Conservation (phyloP, 2,888 invertebrate genomes). For the Machimus atricapillus region DNA sequence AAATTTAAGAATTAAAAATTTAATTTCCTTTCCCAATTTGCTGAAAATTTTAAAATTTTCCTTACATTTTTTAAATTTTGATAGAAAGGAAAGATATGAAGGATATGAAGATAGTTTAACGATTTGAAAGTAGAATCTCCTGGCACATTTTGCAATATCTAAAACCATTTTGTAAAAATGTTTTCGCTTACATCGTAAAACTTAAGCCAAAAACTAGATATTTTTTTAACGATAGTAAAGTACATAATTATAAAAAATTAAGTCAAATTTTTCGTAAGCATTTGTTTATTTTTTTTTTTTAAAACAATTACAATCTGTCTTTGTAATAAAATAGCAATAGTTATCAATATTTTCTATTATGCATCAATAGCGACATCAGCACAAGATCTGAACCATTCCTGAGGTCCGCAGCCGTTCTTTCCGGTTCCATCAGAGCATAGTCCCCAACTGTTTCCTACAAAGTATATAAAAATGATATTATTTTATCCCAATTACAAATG, state of each 20-base stretch:
- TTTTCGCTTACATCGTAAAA: no score
- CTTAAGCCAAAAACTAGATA: no score
- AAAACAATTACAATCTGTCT: neutral
- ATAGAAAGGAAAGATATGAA: no score
- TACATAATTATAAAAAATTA: no score
- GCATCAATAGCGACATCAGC: conserved; percentile 56
- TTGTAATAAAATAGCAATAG: neutral
- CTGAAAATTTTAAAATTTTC: no score
- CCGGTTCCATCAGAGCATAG: conserved; percentile 53
- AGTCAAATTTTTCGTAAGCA: neutral
- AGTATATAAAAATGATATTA: neutral
- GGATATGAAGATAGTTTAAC: no score
- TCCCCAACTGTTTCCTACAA: conserved; percentile 59
- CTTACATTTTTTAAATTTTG: no score
- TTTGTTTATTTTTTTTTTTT: neutral
- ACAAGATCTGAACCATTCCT: conserved; percentile 62
- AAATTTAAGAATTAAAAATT: no score
- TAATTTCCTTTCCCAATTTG: no score
- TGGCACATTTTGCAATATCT: no score
- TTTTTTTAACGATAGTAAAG: neutral
- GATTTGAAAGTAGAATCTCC: no score
- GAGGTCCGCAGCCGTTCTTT: conserved; percentile 58
- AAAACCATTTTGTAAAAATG: no score
- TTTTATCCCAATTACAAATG: neutral
- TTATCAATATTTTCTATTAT: neutral